Evolutionary conservation across 2,797 vertebrate genomes (phyloP).

Genomic region (Cyprinella venusta): DNA sequence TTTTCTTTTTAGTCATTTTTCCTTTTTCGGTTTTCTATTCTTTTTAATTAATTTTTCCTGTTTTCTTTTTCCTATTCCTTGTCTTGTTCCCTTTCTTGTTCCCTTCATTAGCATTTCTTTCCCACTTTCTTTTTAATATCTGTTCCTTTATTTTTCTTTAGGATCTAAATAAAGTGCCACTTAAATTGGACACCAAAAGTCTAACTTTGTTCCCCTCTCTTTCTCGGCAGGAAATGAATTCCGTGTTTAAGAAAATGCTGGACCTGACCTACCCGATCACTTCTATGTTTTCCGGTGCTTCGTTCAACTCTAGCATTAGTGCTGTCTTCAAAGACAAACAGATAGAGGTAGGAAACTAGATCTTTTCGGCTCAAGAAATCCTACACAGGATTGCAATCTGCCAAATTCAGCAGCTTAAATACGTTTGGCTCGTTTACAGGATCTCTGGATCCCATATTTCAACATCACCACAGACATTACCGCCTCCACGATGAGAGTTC

Average conservation of each 20-base stretch:
- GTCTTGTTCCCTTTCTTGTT: not conserved
- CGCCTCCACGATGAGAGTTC: constrained; percentile 91
- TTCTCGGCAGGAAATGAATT: constrained; percentile 86
- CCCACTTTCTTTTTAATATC: not conserved
- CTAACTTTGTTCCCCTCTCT: not conserved
- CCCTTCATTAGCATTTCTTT: not conserved
- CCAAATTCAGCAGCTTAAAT: constrained; percentile 9
- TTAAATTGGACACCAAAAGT: not conserved
- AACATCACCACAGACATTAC: constrained; percentile 95
- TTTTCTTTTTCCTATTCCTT: not conserved
- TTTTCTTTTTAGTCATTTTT: not conserved
- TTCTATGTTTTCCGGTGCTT: constrained; percentile 93
- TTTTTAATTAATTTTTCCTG: not conserved
- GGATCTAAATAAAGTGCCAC: not conserved
- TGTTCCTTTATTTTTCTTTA: not conserved
- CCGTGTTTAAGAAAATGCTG: constrained; percentile 85
- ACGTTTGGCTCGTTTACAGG: constrained; percentile 74
- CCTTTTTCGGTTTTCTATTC: no score
- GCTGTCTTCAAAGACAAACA: constrained; percentile 91
- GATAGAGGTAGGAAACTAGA: constrained; percentile 83
- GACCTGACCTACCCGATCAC: constrained; percentile 95
- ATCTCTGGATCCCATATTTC: constrained; percentile 96
- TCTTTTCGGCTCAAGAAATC: not conserved
- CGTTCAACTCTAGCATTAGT: constrained; percentile 89
- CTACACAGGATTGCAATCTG: not conserved